Evolutionary conservation across 2,888 invertebrate species (phyloP).

Genomic region (Stegophylla sp.): DNA sequence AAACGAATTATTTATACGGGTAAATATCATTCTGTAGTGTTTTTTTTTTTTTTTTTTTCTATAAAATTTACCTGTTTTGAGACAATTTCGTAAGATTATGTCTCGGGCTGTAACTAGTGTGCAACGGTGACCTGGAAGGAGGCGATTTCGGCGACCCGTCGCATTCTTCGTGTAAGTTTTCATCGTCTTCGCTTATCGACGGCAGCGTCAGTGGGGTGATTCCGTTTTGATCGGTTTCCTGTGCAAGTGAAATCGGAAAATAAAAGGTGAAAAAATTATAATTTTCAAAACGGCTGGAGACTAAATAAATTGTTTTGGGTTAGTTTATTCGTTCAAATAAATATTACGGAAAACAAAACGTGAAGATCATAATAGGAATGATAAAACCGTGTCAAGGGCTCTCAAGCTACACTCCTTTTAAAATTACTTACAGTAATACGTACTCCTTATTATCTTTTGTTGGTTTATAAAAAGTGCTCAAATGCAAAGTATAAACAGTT

Average conservation of each 20-base stretch:
- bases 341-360: constrained; percentile 12
- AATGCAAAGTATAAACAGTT: neutral
- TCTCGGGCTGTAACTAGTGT: constrained; percentile 69
- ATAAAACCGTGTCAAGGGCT: constrained; percentile 5
- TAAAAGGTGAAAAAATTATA: constrained; percentile 64
- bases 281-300: neutral
- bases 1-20: no score
- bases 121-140: constrained; percentile 71
- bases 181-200: constrained; percentile 94
- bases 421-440: neutral
- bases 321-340: constrained; percentile 1
- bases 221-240: constrained; percentile 78
- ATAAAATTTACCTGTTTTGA: constrained; percentile 33
- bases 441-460: no score
- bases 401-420: neutral
- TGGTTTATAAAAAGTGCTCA: neutral
- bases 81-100: constrained; percentile 45
- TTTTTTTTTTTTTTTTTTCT: no score
- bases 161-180: constrained; percentile 80
- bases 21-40: neutral
- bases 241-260: constrained; percentile 61
- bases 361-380: neutral
- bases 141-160: constrained; percentile 72
- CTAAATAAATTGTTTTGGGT: constrained; percentile 3
- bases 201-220: constrained; percentile 84